phyloP scores from a whole-genome alignment of 2,797 vertebrate species.

The Lithobates sylvaticus region DNA sequence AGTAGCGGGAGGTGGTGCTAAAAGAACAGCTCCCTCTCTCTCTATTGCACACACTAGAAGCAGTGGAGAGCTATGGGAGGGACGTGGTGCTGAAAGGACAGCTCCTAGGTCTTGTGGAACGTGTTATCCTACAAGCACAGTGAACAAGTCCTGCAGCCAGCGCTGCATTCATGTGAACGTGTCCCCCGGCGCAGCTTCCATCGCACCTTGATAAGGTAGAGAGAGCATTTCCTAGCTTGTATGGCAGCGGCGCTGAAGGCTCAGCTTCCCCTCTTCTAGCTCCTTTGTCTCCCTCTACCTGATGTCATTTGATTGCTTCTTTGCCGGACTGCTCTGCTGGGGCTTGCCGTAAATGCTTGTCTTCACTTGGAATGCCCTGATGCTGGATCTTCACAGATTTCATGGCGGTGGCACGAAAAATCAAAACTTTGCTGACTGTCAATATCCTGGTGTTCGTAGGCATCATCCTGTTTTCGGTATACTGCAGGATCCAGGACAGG shows the following conservation, averaged over 20 bases:
- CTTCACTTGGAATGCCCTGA: constrained; percentile 71
- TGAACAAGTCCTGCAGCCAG: not conserved
- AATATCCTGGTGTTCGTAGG: constrained; percentile 97
- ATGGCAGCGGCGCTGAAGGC: constrained; percentile 6
- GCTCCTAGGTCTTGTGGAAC: constrained; percentile 56
- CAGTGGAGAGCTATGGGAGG: constrained; percentile 55
- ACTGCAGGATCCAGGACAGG: constrained; percentile 96
- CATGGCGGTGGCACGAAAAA: constrained; percentile 98
- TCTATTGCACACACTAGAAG: not conserved
- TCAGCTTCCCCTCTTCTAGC: constrained; percentile 36
- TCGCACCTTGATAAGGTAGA: not conserved
- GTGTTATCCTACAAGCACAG: not conserved
- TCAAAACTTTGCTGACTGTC: constrained; percentile 98
- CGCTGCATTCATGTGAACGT: not conserved
- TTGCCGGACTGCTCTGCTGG: constrained; percentile 14
- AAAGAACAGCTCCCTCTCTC: constrained; percentile 63
- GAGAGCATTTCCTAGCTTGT: not conserved
- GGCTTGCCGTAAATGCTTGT: constrained; percentile 54
- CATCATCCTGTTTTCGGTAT: constrained; percentile 96
- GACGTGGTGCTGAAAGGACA: constrained; percentile 81
- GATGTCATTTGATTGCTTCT: constrained; percentile 7
- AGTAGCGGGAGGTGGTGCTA: constrained; percentile 48
- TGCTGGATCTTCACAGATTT: constrained; percentile 74
- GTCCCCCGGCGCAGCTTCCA: not conserved
- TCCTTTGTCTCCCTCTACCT: constrained; percentile 20